Evolutionary conservation across 92 coral and sea anemone species (phyloP).

Genomic region (Bergia sp.): DNA sequence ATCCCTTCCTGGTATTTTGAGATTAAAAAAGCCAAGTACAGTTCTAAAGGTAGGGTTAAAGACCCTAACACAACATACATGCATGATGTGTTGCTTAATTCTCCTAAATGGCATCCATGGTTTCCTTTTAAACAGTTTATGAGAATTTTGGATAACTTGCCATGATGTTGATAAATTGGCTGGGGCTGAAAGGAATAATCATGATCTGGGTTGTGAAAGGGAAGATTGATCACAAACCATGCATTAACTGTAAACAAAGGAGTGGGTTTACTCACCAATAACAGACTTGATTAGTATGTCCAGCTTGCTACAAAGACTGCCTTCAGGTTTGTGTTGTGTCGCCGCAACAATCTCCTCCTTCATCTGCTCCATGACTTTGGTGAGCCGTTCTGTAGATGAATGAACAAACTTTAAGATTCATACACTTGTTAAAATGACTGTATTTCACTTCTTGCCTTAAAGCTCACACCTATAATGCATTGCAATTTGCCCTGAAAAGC

Average conservation of each 20-base stretch:
- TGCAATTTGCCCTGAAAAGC: too few relatives aligned
- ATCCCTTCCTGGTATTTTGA: too few relatives aligned
- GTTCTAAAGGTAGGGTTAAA: too few relatives aligned
- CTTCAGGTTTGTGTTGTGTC: slow-evolving; percentile 26
- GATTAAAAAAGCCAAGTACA: too few relatives aligned
- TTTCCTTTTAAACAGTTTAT: too few relatives aligned
- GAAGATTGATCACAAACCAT: not conserved
- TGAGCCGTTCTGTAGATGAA: slow-evolving; percentile 16
- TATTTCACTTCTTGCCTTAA: too few relatives aligned
- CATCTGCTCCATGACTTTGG: slow-evolving; percentile 42
- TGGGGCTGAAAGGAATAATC: not conserved
- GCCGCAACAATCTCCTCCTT: slow-evolving; percentile 37
- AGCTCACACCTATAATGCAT: not conserved
- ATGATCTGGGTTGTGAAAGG: not conserved
- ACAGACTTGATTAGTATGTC: slow-evolving; percentile 34
- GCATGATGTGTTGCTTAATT: too few relatives aligned
- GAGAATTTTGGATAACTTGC: too few relatives aligned
- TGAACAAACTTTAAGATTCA: not conserved
- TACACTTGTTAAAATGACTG: too few relatives aligned
- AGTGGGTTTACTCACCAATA: slow-evolving; percentile 29
- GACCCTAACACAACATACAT: too few relatives aligned
- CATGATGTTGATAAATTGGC: too few relatives aligned
- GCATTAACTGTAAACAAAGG: not conserved
- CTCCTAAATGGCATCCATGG: too few relatives aligned
- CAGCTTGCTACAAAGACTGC: slow-evolving; percentile 31